phyloP scores from a whole-genome alignment of 92 coral and sea anemone genomes.

The Porites rus region DNA sequence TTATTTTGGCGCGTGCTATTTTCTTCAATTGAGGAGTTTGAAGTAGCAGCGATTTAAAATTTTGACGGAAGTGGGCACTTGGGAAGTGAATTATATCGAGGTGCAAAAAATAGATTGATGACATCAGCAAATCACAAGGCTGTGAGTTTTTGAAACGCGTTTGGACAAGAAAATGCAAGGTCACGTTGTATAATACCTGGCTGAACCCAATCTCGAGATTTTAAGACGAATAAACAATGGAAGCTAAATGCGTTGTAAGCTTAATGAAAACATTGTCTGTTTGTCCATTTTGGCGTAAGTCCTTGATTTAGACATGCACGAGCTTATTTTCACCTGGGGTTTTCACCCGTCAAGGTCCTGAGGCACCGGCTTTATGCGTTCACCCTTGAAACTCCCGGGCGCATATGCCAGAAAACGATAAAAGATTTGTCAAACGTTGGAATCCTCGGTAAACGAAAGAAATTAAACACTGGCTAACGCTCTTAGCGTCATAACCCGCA shows the following conservation, averaged over 20 bases:
- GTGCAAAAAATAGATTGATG: neutral
- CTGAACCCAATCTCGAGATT: slow-evolving; percentile 17
- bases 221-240: slow-evolving; percentile 44
- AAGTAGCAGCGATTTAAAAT: neutral
- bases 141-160: slow-evolving; percentile 8
- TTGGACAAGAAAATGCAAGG: slow-evolving; percentile 29
- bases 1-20: neutral
- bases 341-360: neutral
- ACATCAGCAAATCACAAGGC: neutral
- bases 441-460: slow-evolving; percentile 4
- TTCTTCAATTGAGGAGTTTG: neutral
- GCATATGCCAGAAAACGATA: neutral
- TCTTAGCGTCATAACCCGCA: slow-evolving; percentile 11
- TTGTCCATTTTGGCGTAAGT: slow-evolving; percentile 28
- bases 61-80: slow-evolving; percentile 8
- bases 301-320: slow-evolving; percentile 13
- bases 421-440: neutral
- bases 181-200: slow-evolving; percentile 25
- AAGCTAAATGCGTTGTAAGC: slow-evolving; percentile 42
- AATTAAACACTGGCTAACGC: slow-evolving; percentile 7
- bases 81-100: neutral
- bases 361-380: neutral
- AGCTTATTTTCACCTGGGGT: neutral
- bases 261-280: slow-evolving; percentile 44
- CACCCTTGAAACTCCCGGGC: neutral